These are phyloP conservation scores for Allolobophora icterica DNA, from an alignment of 2,888 invertebrate species.

Conservation along the genomic window DNA sequence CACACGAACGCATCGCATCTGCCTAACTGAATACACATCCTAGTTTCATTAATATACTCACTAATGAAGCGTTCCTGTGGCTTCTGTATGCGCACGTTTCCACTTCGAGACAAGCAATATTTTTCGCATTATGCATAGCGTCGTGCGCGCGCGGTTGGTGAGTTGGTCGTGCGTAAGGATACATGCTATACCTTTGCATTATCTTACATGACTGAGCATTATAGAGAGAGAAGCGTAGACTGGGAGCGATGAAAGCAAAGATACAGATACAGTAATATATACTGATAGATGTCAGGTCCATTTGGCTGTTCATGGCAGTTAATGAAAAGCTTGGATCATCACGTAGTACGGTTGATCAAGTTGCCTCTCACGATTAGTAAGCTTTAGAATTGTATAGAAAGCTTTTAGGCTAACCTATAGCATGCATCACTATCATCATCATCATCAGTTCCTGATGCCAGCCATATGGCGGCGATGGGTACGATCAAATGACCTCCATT, in stretches of 20 bases:
- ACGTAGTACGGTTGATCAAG: background rate
- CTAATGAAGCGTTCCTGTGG: background rate
- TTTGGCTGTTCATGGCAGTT: background rate
- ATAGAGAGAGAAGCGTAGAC: background rate
- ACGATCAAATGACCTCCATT: no score
- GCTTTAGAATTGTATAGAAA: no score
- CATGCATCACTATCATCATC: no score
- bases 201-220: background rate
- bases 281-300: conserved; percentile 6
- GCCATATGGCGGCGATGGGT: no score
- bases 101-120: background rate
- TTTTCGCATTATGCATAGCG: background rate
- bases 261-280: background rate
- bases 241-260: background rate
- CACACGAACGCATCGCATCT: background rate
- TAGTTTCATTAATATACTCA: conserved; percentile 2
- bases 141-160: background rate
- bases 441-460: no score
- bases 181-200: background rate
- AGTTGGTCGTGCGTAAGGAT: background rate
- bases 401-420: no score
- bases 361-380: no score
- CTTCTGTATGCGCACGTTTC: background rate
- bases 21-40: background rate
- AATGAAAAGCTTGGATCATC: background rate